Conservation (phyloP, 1,140 invertebrate genomes). For the Carposina sasakii region DNA sequence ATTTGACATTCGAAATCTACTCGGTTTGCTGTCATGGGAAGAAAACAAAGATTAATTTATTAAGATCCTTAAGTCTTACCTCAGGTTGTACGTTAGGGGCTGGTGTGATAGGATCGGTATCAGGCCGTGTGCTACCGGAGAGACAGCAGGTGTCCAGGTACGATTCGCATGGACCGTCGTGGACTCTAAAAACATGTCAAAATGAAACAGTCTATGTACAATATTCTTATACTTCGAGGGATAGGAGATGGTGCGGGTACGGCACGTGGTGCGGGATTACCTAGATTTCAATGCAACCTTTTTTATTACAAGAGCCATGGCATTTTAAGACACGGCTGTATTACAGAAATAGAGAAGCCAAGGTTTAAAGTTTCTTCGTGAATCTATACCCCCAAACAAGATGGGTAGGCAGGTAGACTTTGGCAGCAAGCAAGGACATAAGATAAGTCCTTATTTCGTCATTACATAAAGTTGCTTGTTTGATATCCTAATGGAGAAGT, state of each 20-base stretch:
- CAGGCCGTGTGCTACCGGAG: constrained; percentile 32
- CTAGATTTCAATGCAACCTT: not conserved
- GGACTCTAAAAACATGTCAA: constrained; percentile 40
- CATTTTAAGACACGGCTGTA: not conserved
- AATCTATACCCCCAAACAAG: too few species aligned
- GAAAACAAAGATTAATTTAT: too few species aligned
- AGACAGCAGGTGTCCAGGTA: constrained; percentile 80
- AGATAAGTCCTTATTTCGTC: too few species aligned
- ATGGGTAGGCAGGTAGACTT: too few species aligned
- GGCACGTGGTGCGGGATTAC: not conserved
- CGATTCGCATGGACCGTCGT: constrained; percentile 73
- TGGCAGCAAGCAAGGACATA: too few species aligned
- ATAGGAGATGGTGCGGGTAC: not conserved
- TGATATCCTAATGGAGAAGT: too few species aligned
- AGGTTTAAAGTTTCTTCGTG: not conserved
- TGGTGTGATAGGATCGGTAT: constrained; percentile 44
- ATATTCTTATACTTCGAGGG: not conserved
- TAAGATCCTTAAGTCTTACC: too few species aligned
- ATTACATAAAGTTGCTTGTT: too few species aligned
- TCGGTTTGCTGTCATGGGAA: too few species aligned
- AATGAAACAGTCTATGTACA: not conserved
- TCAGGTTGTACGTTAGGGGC: too few species aligned
- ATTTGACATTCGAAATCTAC: too few species aligned
- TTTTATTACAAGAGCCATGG: not conserved
- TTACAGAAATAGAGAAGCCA: not conserved